Evolutionary conservation across 2,888 invertebrate genomes (phyloP).

Genomic region (Seladonia tumulorum): DNA sequence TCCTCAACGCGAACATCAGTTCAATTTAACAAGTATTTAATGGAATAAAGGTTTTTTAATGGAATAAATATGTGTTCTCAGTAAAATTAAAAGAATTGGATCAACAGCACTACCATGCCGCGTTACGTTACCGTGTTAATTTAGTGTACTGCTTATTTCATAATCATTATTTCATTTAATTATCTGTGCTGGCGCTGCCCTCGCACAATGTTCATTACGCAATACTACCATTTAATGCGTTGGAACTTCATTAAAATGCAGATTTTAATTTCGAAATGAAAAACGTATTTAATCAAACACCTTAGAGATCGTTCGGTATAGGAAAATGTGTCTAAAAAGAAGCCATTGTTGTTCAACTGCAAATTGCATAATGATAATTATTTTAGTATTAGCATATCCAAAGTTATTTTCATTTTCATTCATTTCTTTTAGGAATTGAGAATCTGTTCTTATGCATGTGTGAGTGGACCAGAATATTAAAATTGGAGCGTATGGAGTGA

Average conservation of each 20-base stretch:
- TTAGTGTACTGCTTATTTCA: not conserved
- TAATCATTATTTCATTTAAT: not conserved
- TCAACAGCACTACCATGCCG: too few species aligned
- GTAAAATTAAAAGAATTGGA: not conserved
- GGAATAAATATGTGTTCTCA: not conserved
- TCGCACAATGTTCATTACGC: not conserved
- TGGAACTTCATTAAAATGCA: not conserved
- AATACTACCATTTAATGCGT: not conserved
- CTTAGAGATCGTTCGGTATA: not conserved
- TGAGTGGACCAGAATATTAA: too few species aligned
- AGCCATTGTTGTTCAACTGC: not conserved
- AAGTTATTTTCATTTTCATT: too few species aligned
- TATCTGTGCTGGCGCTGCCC: not conserved
- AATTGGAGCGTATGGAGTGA: too few species aligned
- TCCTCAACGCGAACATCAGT: not conserved
- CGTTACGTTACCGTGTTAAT: not conserved
- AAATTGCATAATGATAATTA: not conserved
- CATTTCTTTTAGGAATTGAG: too few species aligned
- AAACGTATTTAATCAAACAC: not conserved
- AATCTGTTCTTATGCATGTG: too few species aligned
- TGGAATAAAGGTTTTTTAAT: too few species aligned
- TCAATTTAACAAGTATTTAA: not conserved
- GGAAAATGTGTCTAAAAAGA: not conserved
- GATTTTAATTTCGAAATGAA: not conserved
- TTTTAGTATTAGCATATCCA: not conserved